These are phyloP conservation scores for Syndactyla subalaris DNA, from an alignment of 2,797 vertebrate species.

Conservation along the genomic window DNA sequence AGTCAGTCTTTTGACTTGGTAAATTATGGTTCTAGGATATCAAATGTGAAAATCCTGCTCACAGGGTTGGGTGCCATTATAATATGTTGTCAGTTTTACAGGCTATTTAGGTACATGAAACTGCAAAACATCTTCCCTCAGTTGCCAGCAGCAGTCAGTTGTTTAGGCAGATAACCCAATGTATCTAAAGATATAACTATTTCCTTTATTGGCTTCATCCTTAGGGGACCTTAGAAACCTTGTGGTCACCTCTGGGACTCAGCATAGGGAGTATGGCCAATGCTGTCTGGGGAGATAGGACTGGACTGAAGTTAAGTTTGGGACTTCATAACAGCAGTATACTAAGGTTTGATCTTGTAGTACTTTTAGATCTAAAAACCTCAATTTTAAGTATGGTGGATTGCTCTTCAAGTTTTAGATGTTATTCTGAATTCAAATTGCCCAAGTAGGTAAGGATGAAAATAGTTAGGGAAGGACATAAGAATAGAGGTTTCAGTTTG, in stretches of 20 bases:
- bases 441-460: neutral
- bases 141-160: neutral
- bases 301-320: neutral
- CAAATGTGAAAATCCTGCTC: neutral
- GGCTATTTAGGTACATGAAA: neutral
- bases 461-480: neutral
- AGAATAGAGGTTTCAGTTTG: neutral
- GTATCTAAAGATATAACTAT: neutral
- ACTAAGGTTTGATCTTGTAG: neutral
- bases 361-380: neutral
- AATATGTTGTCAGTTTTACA: neutral
- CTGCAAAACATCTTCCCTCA: neutral
- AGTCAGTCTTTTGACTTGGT: neutral
- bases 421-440: neutral
- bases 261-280: rapidly evolving
- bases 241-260: neutral
- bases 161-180: neutral
- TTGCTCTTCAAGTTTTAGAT: neutral
- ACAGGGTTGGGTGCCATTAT: neutral
- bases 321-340: neutral
- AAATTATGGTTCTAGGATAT: neutral
- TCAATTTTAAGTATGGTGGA: neutral
- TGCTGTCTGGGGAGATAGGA: neutral
- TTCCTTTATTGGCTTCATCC: neutral
- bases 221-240: neutral